These are phyloP conservation scores for Drosophila seguyi DNA, from an alignment of 1,140 invertebrate species.

Conservation along the genomic window DNA sequence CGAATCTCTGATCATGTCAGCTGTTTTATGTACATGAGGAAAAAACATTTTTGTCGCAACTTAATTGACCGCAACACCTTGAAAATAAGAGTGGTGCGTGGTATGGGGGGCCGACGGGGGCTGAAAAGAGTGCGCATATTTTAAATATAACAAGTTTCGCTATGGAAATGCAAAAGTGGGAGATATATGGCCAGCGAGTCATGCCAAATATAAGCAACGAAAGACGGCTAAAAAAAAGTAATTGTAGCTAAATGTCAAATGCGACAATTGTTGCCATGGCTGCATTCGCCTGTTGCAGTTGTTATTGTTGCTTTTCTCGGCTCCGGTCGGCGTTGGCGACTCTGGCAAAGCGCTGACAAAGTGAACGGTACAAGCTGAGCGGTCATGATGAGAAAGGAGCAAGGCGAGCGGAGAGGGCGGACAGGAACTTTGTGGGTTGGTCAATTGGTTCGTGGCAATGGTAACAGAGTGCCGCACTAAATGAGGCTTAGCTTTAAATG, in stretches of 20 bases:
- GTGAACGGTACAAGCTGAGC: conserved; percentile 68
- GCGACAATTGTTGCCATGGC: conserved; percentile 72
- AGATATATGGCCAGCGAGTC: conserved; percentile 33
- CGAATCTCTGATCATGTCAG: conserved; percentile 40
- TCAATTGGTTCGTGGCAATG: conserved; percentile 57
- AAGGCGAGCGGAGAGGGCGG: conserved; percentile 1
- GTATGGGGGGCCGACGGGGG: background rate
- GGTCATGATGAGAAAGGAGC: conserved; percentile 18
- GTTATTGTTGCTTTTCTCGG: conserved; percentile 30
- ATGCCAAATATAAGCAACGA: conserved; percentile 57
- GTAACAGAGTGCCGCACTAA: conserved; percentile 72
- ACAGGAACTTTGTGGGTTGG: conserved; percentile 28
- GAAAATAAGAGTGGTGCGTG: conserved; percentile 37
- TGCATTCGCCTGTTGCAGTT: conserved; percentile 18
- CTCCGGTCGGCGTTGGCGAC: conserved; percentile 41
- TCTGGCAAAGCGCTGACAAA: conserved; percentile 54
- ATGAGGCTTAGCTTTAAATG: conserved; percentile 69
- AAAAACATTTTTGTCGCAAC: conserved; percentile 47
- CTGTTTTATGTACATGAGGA: conserved; percentile 43
- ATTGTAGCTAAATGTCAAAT: conserved; percentile 82
- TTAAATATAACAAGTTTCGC: conserved; percentile 81
- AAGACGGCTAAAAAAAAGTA: conserved; percentile 77
- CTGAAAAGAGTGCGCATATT: conserved; percentile 59
- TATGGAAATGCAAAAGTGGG: conserved; percentile 47
- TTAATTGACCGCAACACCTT: conserved; percentile 70